Evolutionary conservation across 2,113 vertebrate genomes (phyloP).

Genomic region (Eira barbara): DNA sequence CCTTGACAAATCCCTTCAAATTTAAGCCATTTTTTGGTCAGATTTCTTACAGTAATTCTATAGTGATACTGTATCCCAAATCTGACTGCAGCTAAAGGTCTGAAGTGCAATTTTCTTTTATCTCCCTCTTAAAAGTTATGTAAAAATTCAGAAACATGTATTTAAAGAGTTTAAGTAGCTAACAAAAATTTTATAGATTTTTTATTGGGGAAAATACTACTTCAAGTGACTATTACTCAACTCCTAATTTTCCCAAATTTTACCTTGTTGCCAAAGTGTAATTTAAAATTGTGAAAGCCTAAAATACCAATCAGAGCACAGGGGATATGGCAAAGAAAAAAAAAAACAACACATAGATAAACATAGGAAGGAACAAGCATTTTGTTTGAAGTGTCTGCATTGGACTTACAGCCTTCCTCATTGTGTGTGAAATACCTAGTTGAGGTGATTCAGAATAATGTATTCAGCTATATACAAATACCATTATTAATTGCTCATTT

Average conservation of each 20-base stretch:
- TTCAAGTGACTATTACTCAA: neutral
- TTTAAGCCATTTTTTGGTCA: neutral
- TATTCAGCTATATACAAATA: neutral
- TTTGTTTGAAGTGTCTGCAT: neutral
- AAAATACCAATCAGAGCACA: neutral
- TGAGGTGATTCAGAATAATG: neutral
- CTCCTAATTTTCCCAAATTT: neutral
- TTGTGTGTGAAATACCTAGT: neutral
- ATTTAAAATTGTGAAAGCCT: neutral
- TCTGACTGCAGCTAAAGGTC: neutral
- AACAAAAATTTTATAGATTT: neutral
- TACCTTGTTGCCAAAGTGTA: rapidly evolving
- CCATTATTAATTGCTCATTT: neutral
- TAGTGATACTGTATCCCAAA: neutral
- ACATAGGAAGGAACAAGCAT: neutral
- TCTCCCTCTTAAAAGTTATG: neutral
- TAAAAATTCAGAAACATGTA: neutral
- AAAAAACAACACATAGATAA: neutral
- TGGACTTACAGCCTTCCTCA: neutral
- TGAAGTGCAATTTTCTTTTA: neutral
- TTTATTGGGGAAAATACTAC: neutral
- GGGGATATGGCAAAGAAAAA: neutral
- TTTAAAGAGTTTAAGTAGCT: neutral
- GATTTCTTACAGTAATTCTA: neutral
- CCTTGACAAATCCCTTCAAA: neutral